Conservation (phyloP, 2,888 invertebrate species). For the Zele albiditarsus region DNA sequence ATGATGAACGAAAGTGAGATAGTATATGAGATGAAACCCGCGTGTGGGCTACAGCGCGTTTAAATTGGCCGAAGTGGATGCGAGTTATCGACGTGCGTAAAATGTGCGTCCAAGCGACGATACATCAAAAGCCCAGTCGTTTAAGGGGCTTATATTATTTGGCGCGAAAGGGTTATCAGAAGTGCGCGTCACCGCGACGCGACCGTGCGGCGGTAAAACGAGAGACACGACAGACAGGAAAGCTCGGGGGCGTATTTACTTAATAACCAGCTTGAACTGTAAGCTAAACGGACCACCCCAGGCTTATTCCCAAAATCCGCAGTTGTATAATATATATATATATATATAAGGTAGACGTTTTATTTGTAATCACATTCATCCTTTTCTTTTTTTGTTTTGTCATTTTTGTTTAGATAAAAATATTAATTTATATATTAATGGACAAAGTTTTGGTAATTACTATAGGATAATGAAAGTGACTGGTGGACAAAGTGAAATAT, state of each 20-base stretch:
- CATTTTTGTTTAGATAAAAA: no score
- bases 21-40: conserved; percentile 29
- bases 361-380: conserved; percentile 4
- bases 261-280: conserved; percentile 61
- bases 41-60: conserved; percentile 42
- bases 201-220: conserved; percentile 4
- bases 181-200: conserved; percentile 48
- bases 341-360: conserved; percentile 16
- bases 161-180: conserved; percentile 68
- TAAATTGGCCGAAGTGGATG: conserved; percentile 57
- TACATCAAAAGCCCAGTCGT: conserved; percentile 68
- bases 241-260: conserved; percentile 59
- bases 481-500: no score
- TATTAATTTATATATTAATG: no score
- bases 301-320: conserved; percentile 59
- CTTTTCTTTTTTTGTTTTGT: not conserved
- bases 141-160: conserved; percentile 69
- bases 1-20: not conserved
- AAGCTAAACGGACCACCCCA: conserved; percentile 58
- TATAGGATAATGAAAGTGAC: no score
- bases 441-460: no score
- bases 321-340: conserved; percentile 45
- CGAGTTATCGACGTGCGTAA: conserved; percentile 55
- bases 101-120: conserved; percentile 67
- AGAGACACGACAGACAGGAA: conserved; percentile 23